Evolutionary conservation across 2,888 invertebrate species (phyloP).

Genomic region (Nineta flava): DNA sequence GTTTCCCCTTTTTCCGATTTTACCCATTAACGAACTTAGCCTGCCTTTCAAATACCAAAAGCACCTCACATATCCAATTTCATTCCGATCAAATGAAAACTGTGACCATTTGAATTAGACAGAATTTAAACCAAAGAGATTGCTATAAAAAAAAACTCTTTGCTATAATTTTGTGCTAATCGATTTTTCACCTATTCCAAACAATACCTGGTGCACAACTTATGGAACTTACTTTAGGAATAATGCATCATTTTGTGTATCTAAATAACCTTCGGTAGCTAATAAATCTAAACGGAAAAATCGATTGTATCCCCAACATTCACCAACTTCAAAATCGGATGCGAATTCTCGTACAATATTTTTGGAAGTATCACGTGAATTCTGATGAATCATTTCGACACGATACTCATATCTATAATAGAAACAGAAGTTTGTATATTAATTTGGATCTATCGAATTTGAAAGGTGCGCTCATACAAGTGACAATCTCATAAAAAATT

Average conservation of each 20-base stretch:
- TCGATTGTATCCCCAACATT: conserved; percentile 92
- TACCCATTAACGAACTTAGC: too few species aligned
- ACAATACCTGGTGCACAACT: conserved; percentile 2
- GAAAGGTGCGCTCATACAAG: not conserved
- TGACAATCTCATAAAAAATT: not conserved
- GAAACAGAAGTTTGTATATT: conserved; percentile 9
- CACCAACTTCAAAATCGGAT: conserved; percentile 89
- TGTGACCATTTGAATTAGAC: too few species aligned
- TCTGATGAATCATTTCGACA: conserved; percentile 89
- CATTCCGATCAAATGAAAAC: too few species aligned
- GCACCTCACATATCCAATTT: too few species aligned
- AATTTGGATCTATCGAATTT: too few species aligned
- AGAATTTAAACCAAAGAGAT: too few species aligned
- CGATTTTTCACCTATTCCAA: not conserved
- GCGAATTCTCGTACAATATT: conserved; percentile 90
- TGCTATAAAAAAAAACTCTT: too few species aligned
- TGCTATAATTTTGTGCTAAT: too few species aligned
- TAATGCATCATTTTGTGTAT: conserved; percentile 67
- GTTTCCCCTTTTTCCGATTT: too few species aligned
- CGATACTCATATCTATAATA: conserved; percentile 68
- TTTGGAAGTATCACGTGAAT: conserved; percentile 62
- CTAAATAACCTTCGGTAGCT: conserved; percentile 80
- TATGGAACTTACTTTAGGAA: conserved; percentile 45
- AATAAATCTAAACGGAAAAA: conserved; percentile 82
- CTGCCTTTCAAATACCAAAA: too few species aligned